Evolutionary conservation across 2,888 invertebrate genomes (phyloP).

Genomic region (Hydrotaea cyrtoneurina): DNA sequence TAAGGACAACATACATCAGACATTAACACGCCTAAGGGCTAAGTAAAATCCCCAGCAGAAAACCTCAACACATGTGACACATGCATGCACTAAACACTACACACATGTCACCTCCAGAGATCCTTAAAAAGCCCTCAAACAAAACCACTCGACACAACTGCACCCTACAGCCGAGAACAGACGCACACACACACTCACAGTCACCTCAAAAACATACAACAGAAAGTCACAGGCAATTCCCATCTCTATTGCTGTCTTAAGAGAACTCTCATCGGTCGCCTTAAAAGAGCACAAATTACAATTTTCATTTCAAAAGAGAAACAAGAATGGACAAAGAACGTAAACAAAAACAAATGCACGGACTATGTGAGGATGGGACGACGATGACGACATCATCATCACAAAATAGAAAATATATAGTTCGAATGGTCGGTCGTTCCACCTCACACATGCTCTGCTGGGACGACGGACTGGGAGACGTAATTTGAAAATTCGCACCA

Average conservation of each 20-base stretch:
- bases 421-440: background rate
- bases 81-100: too few relatives aligned
- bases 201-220: background rate
- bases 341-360: background rate
- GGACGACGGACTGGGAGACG: background rate
- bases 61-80: background rate
- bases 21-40: background rate
- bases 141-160: too few relatives aligned
- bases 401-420: background rate
- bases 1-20: background rate
- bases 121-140: too few relatives aligned
- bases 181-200: too few relatives aligned
- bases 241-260: background rate
- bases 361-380: background rate
- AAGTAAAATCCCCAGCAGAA: background rate
- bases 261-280: background rate
- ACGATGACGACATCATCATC: conserved; percentile 6
- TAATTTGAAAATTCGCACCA: background rate
- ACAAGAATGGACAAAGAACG: background rate
- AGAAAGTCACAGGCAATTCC: background rate
- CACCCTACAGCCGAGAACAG: too few relatives aligned
- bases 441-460: background rate
- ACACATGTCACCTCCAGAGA: background rate
- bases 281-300: background rate
- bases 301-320: background rate